phyloP scores from a whole-genome alignment of 2,113 vertebrate genomes.

The Peromyscus maniculatus region DNA sequence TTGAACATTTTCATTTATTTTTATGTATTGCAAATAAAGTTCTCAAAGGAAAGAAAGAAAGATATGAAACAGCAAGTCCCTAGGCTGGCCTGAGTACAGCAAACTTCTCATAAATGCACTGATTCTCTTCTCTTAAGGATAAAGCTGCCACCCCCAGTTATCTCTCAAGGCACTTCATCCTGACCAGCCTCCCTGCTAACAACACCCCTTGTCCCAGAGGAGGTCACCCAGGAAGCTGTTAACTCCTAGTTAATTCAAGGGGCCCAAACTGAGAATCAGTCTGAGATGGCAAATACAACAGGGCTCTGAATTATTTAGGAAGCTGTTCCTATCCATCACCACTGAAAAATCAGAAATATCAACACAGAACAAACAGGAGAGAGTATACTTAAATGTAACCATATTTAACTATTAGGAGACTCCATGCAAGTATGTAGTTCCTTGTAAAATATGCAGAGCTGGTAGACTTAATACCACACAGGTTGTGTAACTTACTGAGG shows the following conservation, averaged over 20 bases:
- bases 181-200: neutral
- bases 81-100: neutral
- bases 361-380: conserved; percentile 53
- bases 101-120: neutral
- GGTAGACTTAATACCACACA: conserved; percentile 31
- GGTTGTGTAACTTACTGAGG: conserved; percentile 58
- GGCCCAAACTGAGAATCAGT: neutral
- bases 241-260: neutral
- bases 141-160: neutral
- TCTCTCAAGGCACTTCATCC: neutral
- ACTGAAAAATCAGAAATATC: conserved; percentile 52
- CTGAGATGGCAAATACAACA: neutral
- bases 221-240: neutral
- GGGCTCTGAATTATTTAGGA: conserved; percentile 52
- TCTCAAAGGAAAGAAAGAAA: neutral
- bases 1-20: neutral
- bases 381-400: conserved; percentile 51
- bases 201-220: neutral
- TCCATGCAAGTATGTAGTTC: neutral
- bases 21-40: neutral
- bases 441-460: conserved; percentile 45
- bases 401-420: conserved; percentile 59
- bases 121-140: neutral
- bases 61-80: neutral
- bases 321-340: conserved; percentile 50